phyloP scores from a whole-genome alignment of 2,888 invertebrate species.

The Melanophora roralis region DNA sequence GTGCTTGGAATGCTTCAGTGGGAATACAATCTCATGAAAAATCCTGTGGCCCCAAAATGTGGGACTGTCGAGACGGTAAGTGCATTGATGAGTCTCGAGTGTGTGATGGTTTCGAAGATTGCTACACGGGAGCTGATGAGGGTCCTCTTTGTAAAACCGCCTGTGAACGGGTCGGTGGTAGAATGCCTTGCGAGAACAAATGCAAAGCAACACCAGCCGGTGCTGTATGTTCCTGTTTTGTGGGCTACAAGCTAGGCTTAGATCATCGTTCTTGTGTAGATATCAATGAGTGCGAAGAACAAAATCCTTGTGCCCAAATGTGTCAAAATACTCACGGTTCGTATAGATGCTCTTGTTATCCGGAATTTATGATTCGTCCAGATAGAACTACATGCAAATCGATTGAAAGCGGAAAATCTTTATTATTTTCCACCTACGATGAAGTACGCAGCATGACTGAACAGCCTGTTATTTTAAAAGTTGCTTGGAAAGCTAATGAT shows the following conservation, averaged over 20 bases:
- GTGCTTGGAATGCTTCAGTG: conserved; percentile 64
- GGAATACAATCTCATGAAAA: conserved; percentile 58
- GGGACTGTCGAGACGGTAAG: conserved; percentile 80
- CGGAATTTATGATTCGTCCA: conserved; percentile 77
- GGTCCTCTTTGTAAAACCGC: conserved; percentile 80
- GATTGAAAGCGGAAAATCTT: conserved; percentile 78
- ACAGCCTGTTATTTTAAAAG: conserved; percentile 70
- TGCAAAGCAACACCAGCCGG: conserved; percentile 84
- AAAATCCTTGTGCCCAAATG: conserved; percentile 81
- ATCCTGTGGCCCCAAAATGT: conserved; percentile 75
- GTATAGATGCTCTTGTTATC: conserved; percentile 74
- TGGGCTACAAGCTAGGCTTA: conserved; percentile 79
- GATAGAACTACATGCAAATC: conserved; percentile 85
- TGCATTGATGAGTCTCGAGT: conserved; percentile 82
- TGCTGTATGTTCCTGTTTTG: conserved; percentile 81
- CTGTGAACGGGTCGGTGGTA: conserved; percentile 64
- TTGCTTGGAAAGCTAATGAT: conserved; percentile 77
- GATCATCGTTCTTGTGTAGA: conserved; percentile 82
- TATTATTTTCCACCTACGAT: conserved; percentile 80
- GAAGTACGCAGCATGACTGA: conserved; percentile 79
- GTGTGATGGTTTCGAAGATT: conserved; percentile 82
- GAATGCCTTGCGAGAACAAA: conserved; percentile 78
- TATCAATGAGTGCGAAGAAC: conserved; percentile 83
- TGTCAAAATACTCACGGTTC: conserved; percentile 75
- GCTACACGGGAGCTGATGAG: conserved; percentile 85